Conservation (phyloP, 2,113 vertebrate genomes). For the Dasyornis broadbenti region DNA sequence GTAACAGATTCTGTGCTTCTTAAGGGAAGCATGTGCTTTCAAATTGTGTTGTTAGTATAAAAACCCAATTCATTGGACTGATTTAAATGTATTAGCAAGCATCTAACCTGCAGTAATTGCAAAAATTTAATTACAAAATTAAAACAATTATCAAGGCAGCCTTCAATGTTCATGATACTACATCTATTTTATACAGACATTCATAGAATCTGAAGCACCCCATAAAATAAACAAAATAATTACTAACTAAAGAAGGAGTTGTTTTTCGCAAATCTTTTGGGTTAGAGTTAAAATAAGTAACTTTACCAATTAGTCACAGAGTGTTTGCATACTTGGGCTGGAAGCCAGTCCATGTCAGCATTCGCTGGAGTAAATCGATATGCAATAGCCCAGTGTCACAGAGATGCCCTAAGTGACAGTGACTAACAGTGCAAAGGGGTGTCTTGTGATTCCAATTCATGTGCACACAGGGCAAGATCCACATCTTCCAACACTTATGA, state of each 20-base stretch:
- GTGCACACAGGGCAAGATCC: neutral
- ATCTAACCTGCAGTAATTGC: constrained; percentile 14
- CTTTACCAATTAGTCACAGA: neutral
- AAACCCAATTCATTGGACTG: neutral
- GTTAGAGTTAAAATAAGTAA: neutral
- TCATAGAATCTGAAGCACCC: neutral
- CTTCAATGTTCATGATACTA: neutral
- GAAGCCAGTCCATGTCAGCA: neutral
- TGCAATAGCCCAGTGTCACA: neutral
- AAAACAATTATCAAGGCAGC: neutral
- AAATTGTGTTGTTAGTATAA: constrained; percentile 27
- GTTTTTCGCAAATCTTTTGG: neutral
- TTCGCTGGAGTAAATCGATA: neutral
- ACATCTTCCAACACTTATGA: neutral
- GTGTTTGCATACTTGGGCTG: neutral
- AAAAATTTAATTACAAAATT: constrained; percentile 24
- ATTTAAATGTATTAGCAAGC: constrained; percentile 35
- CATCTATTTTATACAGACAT: neutral
- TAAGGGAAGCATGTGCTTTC: constrained; percentile 34
- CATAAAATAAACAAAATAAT: neutral
- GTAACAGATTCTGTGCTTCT: constrained; percentile 50
- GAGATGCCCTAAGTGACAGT: neutral
- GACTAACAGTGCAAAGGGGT: neutral
- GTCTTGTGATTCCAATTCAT: neutral
- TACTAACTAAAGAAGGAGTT: neutral